Evolutionary conservation across 2,113 vertebrate genomes (phyloP).

Genomic region (Eublepharis macularius): DNA sequence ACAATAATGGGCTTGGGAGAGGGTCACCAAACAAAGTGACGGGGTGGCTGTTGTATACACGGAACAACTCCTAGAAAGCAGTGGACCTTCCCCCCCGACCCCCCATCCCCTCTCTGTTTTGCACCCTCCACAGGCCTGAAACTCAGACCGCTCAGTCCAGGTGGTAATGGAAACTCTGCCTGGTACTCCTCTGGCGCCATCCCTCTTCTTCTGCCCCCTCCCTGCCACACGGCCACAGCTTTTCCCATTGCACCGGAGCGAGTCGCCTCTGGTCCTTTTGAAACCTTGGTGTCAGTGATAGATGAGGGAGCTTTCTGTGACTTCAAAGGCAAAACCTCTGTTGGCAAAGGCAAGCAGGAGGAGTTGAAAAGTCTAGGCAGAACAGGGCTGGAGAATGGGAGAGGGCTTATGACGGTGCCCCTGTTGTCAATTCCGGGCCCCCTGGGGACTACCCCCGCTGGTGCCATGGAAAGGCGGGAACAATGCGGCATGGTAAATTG

Average conservation of each 20-base stretch:
- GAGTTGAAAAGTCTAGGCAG: conserved; percentile 72
- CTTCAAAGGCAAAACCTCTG: conserved; percentile 72
- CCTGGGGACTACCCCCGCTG: conserved; percentile 80
- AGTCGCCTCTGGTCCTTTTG: conserved; percentile 69
- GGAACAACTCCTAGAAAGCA: too few relatives aligned
- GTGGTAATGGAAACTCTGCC: too few relatives aligned
- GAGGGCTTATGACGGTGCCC: conserved; percentile 76
- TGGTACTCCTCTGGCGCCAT: too few relatives aligned
- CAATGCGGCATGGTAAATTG: conserved; percentile 83
- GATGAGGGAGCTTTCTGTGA: conserved; percentile 78
- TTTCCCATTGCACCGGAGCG: conserved; percentile 67
- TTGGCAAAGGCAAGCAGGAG: conserved; percentile 50
- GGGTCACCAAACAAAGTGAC: too few relatives aligned
- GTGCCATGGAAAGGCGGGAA: conserved; percentile 78
- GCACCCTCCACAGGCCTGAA: too few relatives aligned
- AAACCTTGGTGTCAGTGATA: conserved; percentile 79
- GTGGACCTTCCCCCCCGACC: too few relatives aligned
- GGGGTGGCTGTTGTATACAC: too few relatives aligned
- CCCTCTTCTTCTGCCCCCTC: conserved; percentile 36
- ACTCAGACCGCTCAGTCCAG: too few relatives aligned
- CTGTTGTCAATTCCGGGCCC: conserved; percentile 64
- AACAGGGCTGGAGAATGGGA: conserved; percentile 48
- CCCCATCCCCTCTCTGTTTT: too few relatives aligned
- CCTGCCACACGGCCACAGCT: conserved; percentile 52
- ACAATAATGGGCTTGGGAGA: too few relatives aligned